Evolutionary conservation across 1,140 invertebrate genomes (phyloP).

Genomic region (Drosophila gunungcola): DNA sequence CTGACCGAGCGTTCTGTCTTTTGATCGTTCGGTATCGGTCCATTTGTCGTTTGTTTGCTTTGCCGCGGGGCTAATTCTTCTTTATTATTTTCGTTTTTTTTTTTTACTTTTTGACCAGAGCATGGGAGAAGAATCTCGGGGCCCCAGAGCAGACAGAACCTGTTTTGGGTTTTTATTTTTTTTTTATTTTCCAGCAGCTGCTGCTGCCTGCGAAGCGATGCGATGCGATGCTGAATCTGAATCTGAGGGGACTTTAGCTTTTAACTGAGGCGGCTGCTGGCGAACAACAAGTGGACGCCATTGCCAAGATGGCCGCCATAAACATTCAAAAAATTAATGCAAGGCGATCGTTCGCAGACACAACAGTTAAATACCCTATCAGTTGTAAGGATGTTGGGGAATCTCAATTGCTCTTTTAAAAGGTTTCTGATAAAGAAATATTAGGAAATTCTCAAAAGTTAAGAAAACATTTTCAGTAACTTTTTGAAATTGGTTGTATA

Average conservation of each 20-base stretch:
- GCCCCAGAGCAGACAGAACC: slow-evolving; percentile 41
- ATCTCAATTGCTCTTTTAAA: no score
- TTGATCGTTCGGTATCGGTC: slow-evolving; percentile 81
- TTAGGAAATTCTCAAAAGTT: no score
- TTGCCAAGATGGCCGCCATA: slow-evolving; percentile 83
- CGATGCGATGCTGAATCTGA: slow-evolving; percentile 25
- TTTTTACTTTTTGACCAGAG: slow-evolving; percentile 13
- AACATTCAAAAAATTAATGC: slow-evolving; percentile 67
- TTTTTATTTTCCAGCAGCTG: slow-evolving; percentile 38
- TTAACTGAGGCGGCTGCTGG: slow-evolving; percentile 24
- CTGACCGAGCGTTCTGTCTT: slow-evolving; percentile 70
- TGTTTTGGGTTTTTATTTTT: slow-evolving; percentile 28
- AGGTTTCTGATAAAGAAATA: no score
- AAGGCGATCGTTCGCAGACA: neutral
- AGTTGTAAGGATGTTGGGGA: neutral
- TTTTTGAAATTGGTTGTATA: no score
- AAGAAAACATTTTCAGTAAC: no score
- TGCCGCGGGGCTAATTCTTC: slow-evolving; percentile 78
- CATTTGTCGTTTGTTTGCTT: slow-evolving; percentile 83
- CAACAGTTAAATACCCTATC: slow-evolving; percentile 3
- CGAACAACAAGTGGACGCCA: slow-evolving; percentile 77
- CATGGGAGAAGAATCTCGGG: slow-evolving; percentile 54
- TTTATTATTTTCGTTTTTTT: slow-evolving; percentile 25
- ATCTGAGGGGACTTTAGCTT: slow-evolving; percentile 30
- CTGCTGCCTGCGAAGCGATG: slow-evolving; percentile 38